Evolutionary conservation across 2,113 vertebrate genomes (phyloP).

Genomic region (Erpornis zantholeuca): DNA sequence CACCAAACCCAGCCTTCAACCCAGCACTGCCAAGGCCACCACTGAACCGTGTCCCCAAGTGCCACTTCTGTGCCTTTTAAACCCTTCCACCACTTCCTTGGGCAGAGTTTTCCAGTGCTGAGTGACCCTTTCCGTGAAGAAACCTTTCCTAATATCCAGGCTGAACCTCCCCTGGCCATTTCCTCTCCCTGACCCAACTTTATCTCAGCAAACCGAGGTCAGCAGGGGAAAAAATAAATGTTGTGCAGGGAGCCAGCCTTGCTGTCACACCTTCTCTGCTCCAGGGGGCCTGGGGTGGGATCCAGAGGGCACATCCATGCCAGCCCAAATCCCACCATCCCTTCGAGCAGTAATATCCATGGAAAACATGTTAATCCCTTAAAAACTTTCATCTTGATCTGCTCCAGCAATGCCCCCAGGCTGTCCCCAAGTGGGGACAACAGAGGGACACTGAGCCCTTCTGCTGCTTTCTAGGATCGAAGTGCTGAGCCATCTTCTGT

Average conservation of each 20-base stretch:
- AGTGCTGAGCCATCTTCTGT: not conserved
- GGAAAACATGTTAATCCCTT: not conserved
- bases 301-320: accelerated
- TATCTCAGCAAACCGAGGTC: accelerated
- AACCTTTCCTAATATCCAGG: not conserved
- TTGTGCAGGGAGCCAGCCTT: not conserved
- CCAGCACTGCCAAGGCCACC: not conserved
- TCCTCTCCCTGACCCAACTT: not conserved
- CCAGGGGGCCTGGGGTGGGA: not conserved
- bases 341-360: not conserved
- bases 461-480: not conserved
- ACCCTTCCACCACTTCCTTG: not conserved
- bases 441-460: accelerated
- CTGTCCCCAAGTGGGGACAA: not conserved
- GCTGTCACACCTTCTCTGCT: too few relatives aligned
- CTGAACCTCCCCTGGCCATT: not conserved
- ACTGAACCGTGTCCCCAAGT: not conserved
- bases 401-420: not conserved
- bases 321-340: not conserved
- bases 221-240: not conserved
- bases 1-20: not conserved
- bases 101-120: not conserved
- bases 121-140: accelerated
- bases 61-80: not conserved
- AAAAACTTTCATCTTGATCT: not conserved